Conservation (phyloP, 2,797 vertebrate genomes). For the Melanotaenia parkinsoni region DNA sequence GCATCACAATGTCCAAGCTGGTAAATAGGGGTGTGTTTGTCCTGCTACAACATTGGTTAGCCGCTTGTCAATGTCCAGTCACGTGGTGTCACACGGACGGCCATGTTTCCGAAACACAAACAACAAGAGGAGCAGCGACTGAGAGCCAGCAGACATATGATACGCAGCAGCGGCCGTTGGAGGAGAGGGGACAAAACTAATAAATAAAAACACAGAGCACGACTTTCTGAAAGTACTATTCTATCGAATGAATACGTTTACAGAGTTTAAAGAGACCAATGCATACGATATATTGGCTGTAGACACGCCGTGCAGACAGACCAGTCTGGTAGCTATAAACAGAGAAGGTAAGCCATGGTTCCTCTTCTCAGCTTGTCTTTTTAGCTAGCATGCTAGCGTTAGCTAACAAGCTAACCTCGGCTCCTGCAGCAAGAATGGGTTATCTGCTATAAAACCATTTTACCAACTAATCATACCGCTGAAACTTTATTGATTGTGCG, state of each 20-base stretch:
- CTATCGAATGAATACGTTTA: slow-evolving; percentile 80
- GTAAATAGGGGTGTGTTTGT: slow-evolving; percentile 68
- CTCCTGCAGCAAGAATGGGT: slow-evolving; percentile 26
- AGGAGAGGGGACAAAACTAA: slow-evolving; percentile 69
- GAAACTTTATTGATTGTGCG: neutral
- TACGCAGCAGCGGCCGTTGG: slow-evolving; percentile 84
- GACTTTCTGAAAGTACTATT: slow-evolving; percentile 75
- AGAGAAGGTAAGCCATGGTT: slow-evolving; percentile 83
- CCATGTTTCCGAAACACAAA: slow-evolving; percentile 96
- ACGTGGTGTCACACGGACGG: slow-evolving; percentile 84
- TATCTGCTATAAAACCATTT: neutral
- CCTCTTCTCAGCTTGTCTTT: slow-evolving; percentile 68
- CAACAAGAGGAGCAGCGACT: slow-evolving; percentile 87
- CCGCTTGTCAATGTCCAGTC: slow-evolving; percentile 75
- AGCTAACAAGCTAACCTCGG: slow-evolving; percentile 46
- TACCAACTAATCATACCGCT: neutral
- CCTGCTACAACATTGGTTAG: slow-evolving; percentile 69
- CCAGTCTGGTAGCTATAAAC: slow-evolving; percentile 76
- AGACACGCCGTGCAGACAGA: slow-evolving; percentile 68
- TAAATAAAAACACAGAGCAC: slow-evolving; percentile 70
- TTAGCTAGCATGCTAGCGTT: slow-evolving; percentile 55
- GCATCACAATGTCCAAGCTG: slow-evolving; percentile 21
- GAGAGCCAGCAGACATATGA: slow-evolving; percentile 81
- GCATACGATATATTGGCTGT: slow-evolving; percentile 71
- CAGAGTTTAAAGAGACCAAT: slow-evolving; percentile 78